phyloP scores from a whole-genome alignment of 2,888 invertebrate species.

The Melanostoma mellinum region DNA sequence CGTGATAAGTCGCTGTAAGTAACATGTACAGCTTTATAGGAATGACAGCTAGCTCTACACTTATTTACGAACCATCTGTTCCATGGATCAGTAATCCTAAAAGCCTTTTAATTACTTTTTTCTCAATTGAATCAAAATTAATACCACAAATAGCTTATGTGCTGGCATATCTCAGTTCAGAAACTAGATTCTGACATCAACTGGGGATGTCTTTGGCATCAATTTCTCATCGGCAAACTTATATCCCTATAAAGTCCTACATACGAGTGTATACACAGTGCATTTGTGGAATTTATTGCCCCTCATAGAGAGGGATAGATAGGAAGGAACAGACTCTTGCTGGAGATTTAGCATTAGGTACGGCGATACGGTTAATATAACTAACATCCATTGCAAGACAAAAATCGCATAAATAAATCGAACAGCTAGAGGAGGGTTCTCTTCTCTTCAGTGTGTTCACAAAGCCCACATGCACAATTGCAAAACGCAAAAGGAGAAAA shows the following conservation, averaged over 20 bases:
- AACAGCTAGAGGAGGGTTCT: conserved; percentile 27
- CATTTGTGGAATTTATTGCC: conserved; percentile 60
- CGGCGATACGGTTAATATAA: conserved; percentile 51
- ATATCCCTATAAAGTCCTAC: conserved; percentile 62
- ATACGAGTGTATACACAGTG: conserved; percentile 8
- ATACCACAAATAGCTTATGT: background rate
- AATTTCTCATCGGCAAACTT: conserved; percentile 64
- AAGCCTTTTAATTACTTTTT: no score
- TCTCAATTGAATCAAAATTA: conserved; percentile 1
- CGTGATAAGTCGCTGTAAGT: no score
- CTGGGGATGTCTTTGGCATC: conserved; percentile 57
- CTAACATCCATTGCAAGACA: conserved; percentile 34
- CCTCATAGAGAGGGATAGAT: conserved; percentile 12
- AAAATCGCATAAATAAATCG: conserved; percentile 62
- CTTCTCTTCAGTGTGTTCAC: background rate
- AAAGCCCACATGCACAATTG: conserved; percentile 32
- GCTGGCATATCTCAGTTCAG: background rate
- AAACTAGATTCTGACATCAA: conserved; percentile 45
- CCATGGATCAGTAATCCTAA: no score
- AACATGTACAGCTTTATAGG: no score
- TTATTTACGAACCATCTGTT: no score
- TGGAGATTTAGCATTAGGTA: conserved; percentile 21
- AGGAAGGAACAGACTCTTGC: conserved; percentile 27
- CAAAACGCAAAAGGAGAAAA: background rate
- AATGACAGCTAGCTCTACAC: no score